Evolutionary conservation across 2,113 vertebrate species (phyloP).

Genomic region (Xiphophorus maculatus): DNA sequence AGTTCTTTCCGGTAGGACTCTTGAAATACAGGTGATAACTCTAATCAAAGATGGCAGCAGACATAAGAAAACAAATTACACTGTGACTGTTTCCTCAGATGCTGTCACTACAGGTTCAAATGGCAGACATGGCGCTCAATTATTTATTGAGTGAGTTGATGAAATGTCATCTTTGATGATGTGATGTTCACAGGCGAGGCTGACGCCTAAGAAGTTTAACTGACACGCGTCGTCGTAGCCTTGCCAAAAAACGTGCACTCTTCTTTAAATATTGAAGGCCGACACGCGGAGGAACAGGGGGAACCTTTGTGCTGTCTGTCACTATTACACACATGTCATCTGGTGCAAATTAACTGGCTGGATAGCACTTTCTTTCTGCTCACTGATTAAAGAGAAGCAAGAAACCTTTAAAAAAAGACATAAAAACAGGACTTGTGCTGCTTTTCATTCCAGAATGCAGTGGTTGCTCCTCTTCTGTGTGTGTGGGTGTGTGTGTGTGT

Average conservation of each 20-base stretch:
- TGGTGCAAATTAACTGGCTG: conserved; percentile 70
- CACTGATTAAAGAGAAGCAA: conserved; percentile 55
- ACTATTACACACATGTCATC: conserved; percentile 59
- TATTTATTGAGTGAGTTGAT: conserved; percentile 77
- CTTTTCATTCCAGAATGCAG: conserved; percentile 19
- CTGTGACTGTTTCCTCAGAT: conserved; percentile 63
- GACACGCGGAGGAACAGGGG: conserved; percentile 62
- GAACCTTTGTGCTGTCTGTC: conserved; percentile 66
- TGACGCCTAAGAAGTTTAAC: conserved; percentile 68
- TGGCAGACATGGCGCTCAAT: conserved; percentile 69
- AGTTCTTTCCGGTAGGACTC: not conserved
- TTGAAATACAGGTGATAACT: conserved; percentile 56
- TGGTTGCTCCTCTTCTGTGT: not conserved
- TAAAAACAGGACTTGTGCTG: not conserved
- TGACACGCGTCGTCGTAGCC: conserved; percentile 59
- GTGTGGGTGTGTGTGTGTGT: not conserved
- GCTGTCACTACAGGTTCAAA: conserved; percentile 65
- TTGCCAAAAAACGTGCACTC: conserved; percentile 58
- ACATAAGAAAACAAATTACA: conserved; percentile 72
- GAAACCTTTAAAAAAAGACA: conserved; percentile 22
- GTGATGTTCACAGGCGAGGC: conserved; percentile 59
- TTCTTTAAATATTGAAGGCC: conserved; percentile 77
- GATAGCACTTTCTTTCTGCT: conserved; percentile 36
- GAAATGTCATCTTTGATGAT: conserved; percentile 71
- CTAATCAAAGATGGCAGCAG: conserved; percentile 67